Conservation (phyloP, 2,888 invertebrate species). For the Tyria jacobaeae region DNA sequence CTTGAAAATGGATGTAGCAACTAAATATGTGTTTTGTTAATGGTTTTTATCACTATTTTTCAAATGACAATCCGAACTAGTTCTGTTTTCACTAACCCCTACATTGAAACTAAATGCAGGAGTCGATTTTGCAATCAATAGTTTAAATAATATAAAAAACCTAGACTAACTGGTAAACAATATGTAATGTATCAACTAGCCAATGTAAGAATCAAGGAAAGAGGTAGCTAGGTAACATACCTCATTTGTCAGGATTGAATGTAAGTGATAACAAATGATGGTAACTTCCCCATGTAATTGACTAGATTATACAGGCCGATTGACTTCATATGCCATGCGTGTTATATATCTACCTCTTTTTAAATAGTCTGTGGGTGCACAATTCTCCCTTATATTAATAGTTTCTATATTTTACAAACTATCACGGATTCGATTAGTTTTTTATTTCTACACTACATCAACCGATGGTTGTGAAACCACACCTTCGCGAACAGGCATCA, state of each 20-base stretch:
- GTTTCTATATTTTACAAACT: too few species aligned
- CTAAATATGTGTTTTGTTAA: not conserved
- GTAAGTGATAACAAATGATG: not conserved
- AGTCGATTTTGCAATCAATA: not conserved
- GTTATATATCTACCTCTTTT: not conserved
- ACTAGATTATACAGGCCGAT: too few species aligned
- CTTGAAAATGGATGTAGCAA: not conserved
- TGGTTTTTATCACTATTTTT: not conserved
- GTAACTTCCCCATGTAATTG: not conserved
- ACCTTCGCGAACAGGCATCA: conserved; percentile 18
- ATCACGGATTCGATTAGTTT: not conserved
- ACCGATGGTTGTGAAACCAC: conserved; percentile 18
- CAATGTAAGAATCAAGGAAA: too few species aligned
- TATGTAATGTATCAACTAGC: not conserved
- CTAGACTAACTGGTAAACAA: not conserved
- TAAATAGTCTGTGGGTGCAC: too few species aligned
- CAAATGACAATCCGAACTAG: not conserved
- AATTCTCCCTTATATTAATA: too few species aligned
- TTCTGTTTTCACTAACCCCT: not conserved
- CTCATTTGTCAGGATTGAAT: not conserved
- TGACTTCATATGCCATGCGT: not conserved
- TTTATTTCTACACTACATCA: not conserved
- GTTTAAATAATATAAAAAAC: not conserved
- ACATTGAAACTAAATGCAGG: not conserved
- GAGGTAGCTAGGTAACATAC: not conserved